Base-by-base conservation (phyloP, 2,888 invertebrate species). In the Phyto melanocephala region DNA sequence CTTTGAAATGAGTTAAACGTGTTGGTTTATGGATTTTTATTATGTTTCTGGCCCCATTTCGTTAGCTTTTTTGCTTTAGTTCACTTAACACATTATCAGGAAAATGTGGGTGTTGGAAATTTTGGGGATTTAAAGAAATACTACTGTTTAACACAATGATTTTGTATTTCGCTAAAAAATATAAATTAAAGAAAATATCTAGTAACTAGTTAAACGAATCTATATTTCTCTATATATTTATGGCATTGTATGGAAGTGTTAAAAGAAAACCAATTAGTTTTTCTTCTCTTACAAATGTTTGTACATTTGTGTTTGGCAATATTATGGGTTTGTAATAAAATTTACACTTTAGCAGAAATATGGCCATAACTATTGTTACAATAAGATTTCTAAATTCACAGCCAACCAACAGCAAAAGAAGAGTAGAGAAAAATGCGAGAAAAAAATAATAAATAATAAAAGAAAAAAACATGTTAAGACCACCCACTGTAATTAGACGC, bases 1-100 rank as follows among this genome's bases (percentile, higher is more conserved):
- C 82, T 65, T 40, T 75, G 60, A 82, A 82, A 82, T 82, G 82
- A 82, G 70, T 62, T 79, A 82, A 82, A 82, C 82, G 82, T 82
- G 82, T 79, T 79, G 71, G 82, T 79, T 79, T 58, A 79, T 77
- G 62, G 62, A 47, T 71, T 60, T 60, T 81, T 58, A 40, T 28
- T 45, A 76, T 50, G 56, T 5, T 60, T 37, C 22, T 62, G 8
- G 1, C 28, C 24, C 37, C 2, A 10, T 45, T 22, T 22, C 2
- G n/a, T n/a, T 22, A 52, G 4, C 40, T 22, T 60, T 60, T 0
- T 13, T 52, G 47, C 1, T 5, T 47, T 47, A n/a, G 3, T 15
- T n/a, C 13, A 47, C 11, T 67, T 54, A 58, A 50, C 65, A 72
- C 52, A 42, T 67, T 78, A 56, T 60, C n/a, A 56, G 35, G 0